phyloP scores from a whole-genome alignment of 2,888 invertebrate species.

The Melanargia galathea region DNA sequence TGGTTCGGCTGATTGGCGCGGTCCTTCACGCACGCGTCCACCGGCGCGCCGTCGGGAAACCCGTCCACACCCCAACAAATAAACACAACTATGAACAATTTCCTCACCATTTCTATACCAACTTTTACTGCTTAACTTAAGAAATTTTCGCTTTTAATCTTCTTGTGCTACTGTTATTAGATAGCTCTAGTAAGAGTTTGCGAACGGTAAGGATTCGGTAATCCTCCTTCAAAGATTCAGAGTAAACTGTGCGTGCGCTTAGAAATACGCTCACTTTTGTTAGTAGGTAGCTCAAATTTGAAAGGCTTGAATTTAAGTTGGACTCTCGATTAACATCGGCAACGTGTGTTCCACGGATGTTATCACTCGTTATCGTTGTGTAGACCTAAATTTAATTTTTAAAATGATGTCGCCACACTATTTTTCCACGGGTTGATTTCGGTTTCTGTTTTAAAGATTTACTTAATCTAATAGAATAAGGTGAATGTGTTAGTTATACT shows the following conservation, averaged over 20 bases:
- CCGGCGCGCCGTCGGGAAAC: constrained; percentile 92
- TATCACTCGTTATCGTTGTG: neutral
- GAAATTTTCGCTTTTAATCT: neutral
- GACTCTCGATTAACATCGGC: constrained; percentile 21
- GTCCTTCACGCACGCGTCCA: constrained; percentile 90
- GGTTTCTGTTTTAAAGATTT: too few relatives aligned
- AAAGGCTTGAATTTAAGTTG: constrained; percentile 71
- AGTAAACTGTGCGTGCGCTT: constrained; percentile 62
- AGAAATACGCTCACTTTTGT: constrained; percentile 69
- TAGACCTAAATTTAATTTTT: too few relatives aligned
- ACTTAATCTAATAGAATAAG: too few relatives aligned
- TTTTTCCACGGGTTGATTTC: too few relatives aligned
- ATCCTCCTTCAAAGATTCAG: constrained; percentile 49
- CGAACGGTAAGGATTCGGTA: constrained; percentile 3
- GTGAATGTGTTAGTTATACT: too few relatives aligned
- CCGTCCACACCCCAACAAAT: constrained; percentile 65
- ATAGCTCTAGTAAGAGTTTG: neutral
- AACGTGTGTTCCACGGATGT: neutral
- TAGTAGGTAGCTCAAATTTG: constrained; percentile 55
- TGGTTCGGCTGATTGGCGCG: constrained; percentile 90
- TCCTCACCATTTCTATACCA: constrained; percentile 53
- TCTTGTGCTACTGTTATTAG: too few relatives aligned
- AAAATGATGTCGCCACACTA: too few relatives aligned
- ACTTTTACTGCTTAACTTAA: neutral
- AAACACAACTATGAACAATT: constrained; percentile 57